phyloP scores from a whole-genome alignment of 1,140 invertebrate genomes.

The Monomorium pharaonis region DNA sequence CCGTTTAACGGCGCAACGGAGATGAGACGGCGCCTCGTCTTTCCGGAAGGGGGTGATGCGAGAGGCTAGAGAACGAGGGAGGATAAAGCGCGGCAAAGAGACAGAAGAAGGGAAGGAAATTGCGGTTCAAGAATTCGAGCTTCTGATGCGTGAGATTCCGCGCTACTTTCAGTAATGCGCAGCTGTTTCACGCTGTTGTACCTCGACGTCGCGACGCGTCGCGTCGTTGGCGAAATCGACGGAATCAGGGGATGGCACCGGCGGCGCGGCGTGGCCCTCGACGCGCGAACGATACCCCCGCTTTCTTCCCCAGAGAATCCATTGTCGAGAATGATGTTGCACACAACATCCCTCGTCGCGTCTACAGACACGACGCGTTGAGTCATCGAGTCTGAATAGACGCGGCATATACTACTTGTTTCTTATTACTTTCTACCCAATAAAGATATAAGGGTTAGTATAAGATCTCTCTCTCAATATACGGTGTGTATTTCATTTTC shows the following conservation, averaged over 20 bases:
- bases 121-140: conserved; percentile 65
- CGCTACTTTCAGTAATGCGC: conserved; percentile 55
- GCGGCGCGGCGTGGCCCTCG: not conserved
- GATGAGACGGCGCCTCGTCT: conserved; percentile 25
- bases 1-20: conserved; percentile 44
- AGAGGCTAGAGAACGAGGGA: not conserved
- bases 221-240: not conserved
- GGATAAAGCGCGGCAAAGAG: not conserved
- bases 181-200: conserved; percentile 49
- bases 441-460: no score
- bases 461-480: no score
- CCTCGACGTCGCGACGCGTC: conserved; percentile 20
- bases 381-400: not conserved
- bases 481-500: not conserved
- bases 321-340: not conserved
- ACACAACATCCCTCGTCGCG: not conserved
- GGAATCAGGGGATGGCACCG: conserved; percentile 22
- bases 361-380: not conserved
- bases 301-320: not conserved
- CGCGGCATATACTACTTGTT: not conserved
- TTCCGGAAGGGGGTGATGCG: not conserved
- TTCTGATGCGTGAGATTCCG: conserved; percentile 38
- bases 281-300: not conserved
- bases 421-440: no score
- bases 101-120: conserved; percentile 60